These are phyloP conservation scores for Holothuria scabra DNA, from an alignment of 53 echinoderm and acorn worm species.

Conservation along the genomic window DNA sequence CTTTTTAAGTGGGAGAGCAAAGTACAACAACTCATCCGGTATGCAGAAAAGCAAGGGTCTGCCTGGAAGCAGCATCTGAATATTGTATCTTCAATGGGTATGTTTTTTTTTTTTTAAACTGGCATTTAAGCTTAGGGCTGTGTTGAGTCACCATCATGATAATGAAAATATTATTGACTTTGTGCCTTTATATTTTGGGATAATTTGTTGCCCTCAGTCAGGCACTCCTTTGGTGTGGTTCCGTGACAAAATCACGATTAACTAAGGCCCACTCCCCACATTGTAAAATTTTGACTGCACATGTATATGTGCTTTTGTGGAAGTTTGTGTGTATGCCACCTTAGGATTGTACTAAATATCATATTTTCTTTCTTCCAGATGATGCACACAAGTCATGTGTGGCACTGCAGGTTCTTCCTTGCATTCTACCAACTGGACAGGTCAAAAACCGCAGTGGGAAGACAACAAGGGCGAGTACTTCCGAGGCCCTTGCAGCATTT, in stretches of 20 bases:
- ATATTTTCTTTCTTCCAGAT: background rate
- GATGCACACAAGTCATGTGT: background rate
- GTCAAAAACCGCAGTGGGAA: background rate
- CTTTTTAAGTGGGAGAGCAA: background rate
- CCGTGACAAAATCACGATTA: no score
- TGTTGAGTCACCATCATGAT: no score
- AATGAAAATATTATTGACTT: no score
- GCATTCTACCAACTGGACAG: constrained; percentile 13
- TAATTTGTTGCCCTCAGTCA: no score
- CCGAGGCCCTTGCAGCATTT: constrained; percentile 8
- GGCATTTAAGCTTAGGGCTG: no score
- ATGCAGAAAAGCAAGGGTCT: constrained; percentile 17
- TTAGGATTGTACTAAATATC: no score
- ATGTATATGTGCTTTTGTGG: no score
- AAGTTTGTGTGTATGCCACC: no score
- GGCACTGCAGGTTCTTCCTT: constrained; percentile 1
- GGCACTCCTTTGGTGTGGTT: no score
- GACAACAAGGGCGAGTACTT: background rate
- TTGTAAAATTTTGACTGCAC: no score
- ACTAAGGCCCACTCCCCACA: no score
- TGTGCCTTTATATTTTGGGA: no score
- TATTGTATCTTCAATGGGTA: background rate
- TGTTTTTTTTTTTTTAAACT: background rate
- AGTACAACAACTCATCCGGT: background rate
- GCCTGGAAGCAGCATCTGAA: constrained; percentile 13